phyloP scores from a whole-genome alignment of 2,113 vertebrate species.

The Bombycilla garrulus region DNA sequence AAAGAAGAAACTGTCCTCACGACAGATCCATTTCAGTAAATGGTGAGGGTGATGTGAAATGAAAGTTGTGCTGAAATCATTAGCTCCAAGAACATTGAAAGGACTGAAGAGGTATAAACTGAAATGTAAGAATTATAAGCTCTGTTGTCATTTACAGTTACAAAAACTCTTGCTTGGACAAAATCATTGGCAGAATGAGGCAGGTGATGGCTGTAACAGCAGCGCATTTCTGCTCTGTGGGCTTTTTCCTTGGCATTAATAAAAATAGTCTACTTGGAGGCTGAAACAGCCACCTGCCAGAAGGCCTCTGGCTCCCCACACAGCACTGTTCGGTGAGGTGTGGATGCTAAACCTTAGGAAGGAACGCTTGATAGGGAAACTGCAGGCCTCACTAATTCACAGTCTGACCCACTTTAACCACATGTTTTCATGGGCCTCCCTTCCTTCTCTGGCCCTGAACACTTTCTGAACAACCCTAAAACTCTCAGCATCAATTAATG shows the following conservation, averaged over 20 bases:
- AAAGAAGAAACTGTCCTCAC: constrained; percentile 1
- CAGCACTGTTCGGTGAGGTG: background rate
- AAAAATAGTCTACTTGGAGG: background rate
- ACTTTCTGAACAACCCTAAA: constrained; percentile 7
- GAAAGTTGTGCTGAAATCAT: constrained; percentile 4
- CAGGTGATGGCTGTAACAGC: background rate
- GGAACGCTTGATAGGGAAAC: background rate
- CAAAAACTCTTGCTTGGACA: background rate
- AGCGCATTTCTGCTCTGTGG: background rate
- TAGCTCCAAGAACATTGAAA: background rate
- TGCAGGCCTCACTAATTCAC: background rate
- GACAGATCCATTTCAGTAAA: constrained; percentile 25
- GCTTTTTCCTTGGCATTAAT: background rate
- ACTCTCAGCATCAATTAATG: constrained; percentile 35
- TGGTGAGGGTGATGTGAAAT: constrained; percentile 3
- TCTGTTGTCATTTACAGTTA: constrained; percentile 4
- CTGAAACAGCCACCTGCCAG: background rate
- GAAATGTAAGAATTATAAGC: background rate
- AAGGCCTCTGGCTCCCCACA: background rate
- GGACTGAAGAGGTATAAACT: background rate
- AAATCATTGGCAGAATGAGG: constrained; percentile 22
- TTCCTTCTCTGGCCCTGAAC: background rate
- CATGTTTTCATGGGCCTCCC: background rate
- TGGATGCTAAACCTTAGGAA: background rate
- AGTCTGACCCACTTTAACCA: background rate